Evolutionary conservation across 2,797 vertebrate genomes (phyloP).

Genomic region (Erpetoichthys calabaricus): DNA sequence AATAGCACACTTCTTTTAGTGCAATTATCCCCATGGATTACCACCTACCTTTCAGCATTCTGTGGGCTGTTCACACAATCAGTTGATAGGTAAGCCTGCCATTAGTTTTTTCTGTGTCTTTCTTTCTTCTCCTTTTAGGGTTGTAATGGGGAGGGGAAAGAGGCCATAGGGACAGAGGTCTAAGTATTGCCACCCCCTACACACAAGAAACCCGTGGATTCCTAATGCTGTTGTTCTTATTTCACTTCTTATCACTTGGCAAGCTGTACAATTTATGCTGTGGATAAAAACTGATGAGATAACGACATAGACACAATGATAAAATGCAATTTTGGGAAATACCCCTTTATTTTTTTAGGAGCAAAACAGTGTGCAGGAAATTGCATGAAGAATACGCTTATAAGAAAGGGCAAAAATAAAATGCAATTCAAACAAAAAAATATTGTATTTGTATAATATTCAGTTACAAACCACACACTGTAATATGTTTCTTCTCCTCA

Average conservation of each 20-base stretch:
- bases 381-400: too few relatives aligned
- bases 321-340: too few relatives aligned
- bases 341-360: too few relatives aligned
- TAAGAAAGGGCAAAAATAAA: too few relatives aligned
- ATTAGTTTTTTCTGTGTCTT: constrained; percentile 17
- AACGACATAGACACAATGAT: too few relatives aligned
- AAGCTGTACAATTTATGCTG: constrained; percentile 11
- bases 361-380: too few relatives aligned
- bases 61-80: constrained; percentile 31
- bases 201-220: constrained; percentile 6
- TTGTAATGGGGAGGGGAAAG: not conserved
- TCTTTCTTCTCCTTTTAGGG: constrained; percentile 19
- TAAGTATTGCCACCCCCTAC: constrained; percentile 10
- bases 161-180: constrained; percentile 11
- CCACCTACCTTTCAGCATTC: constrained; percentile 31
- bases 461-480: too few relatives aligned
- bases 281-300: constrained; percentile 1
- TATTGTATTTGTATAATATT: too few relatives aligned
- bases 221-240: constrained; percentile 4
- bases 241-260: constrained; percentile 13
- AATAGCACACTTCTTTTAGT: constrained; percentile 32
- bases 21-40: constrained; percentile 38
- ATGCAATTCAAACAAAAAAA: too few relatives aligned
- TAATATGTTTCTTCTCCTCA: too few relatives aligned
- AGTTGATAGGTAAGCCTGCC: constrained; percentile 33